A percentile compares a stretch with the other conserved stretches of the same genome.
phyloP scores from a whole-genome alignment of 2,797 vertebrate species.

The Lagodon rhomboides region DNA sequence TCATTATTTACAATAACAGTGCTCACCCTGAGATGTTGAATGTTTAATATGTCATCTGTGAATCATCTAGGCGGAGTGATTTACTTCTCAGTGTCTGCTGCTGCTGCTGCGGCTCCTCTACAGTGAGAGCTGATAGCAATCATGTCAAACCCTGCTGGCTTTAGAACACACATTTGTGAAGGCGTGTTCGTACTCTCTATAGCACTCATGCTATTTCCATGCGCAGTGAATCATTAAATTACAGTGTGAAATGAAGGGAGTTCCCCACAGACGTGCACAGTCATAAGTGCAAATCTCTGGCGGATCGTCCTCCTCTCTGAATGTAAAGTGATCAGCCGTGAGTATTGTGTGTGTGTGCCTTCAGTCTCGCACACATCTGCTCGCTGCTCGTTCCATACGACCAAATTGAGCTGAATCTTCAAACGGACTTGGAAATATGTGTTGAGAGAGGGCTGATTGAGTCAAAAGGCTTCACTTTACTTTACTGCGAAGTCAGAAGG shows the following conservation, averaged over 20 bases:
- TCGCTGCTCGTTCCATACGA: constrained; percentile 53
- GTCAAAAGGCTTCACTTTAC: constrained; percentile 51
- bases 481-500: constrained; percentile 47
- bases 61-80: constrained; percentile 56
- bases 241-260: constrained; percentile 55
- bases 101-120: constrained; percentile 39
- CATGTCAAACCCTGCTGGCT: constrained; percentile 51
- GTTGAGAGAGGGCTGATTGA: constrained; percentile 56
- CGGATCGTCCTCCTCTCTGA: constrained; percentile 28
- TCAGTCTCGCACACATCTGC: constrained; percentile 59
- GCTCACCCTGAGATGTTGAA: constrained; percentile 62
- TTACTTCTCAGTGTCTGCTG: constrained; percentile 50
- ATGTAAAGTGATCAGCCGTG: constrained; percentile 37
- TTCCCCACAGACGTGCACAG: constrained; percentile 33
- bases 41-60: constrained; percentile 66
- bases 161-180: constrained; percentile 42
- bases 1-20: constrained; percentile 69
- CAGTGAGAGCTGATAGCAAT: constrained; percentile 49
- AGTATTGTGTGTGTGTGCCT: constrained; percentile 25
- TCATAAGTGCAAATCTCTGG: constrained; percentile 45
- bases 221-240: constrained; percentile 63
- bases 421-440: constrained; percentile 73
- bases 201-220: constrained; percentile 40
- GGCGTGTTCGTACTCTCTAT: constrained; percentile 51
- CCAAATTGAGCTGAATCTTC: constrained; percentile 71